A percentile compares a stretch with the other conserved stretches of the same genome.
These are phyloP conservation scores for Apodemia mormo DNA, from an alignment of 2,888 invertebrate genomes.

Conservation along the genomic window DNA sequence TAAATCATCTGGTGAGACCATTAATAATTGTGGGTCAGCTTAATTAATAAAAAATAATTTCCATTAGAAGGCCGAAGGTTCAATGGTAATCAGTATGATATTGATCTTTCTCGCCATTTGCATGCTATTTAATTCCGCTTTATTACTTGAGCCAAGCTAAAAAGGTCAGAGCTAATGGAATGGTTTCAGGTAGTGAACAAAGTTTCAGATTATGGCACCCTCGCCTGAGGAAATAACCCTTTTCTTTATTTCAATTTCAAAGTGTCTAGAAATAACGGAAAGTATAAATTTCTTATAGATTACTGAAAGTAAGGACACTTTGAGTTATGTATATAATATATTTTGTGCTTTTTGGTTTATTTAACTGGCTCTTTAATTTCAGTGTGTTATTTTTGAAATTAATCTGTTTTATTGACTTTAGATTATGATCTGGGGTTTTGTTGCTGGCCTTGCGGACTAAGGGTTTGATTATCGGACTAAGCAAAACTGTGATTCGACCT, in stretches of 20 bases:
- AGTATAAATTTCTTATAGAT: neutral
- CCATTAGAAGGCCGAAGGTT: neutral
- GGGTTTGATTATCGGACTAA: too few relatives aligned
- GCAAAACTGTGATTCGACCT: too few relatives aligned
- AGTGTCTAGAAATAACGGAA: neutral
- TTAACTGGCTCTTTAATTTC: too few relatives aligned
- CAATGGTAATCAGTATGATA: conserved; percentile 7
- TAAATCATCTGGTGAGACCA: neutral
- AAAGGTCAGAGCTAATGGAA: conserved; percentile 6
- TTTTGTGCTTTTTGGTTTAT: neutral
- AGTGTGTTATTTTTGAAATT: too few relatives aligned
- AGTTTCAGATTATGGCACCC: conserved; percentile 1
- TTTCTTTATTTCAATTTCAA: conserved; percentile 3
- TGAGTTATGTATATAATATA: neutral
- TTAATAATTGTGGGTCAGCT: neutral
- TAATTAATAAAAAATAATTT: neutral
- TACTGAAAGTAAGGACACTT: neutral
- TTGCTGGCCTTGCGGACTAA: too few relatives aligned
- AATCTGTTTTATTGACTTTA: too few relatives aligned
- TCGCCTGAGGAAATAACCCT: conserved; percentile 2
- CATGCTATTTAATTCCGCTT: conserved; percentile 8
- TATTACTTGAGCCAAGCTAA: neutral
- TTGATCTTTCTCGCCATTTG: conserved; percentile 15
- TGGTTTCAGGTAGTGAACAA: neutral
- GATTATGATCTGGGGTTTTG: too few relatives aligned